Evolutionary conservation across 2,113 vertebrate genomes (phyloP).

Genomic region (Pimephales promelas): DNA sequence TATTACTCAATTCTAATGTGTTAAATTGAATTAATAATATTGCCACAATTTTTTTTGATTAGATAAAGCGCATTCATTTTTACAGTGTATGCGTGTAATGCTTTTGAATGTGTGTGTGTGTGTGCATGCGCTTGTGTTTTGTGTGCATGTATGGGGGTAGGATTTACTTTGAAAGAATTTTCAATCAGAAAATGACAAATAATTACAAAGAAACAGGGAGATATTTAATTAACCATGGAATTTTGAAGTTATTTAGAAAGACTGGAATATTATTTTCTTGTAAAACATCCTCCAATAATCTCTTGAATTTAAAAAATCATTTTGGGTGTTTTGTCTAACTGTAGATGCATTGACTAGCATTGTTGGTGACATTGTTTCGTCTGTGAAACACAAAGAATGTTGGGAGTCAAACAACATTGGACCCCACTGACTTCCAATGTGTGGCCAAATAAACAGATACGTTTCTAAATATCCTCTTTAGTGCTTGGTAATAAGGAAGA

Average conservation of each 20-base stretch:
- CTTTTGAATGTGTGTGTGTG: constrained; percentile 17
- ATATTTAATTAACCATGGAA: too few relatives aligned
- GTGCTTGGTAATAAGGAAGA: too few relatives aligned
- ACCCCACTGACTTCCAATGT: not conserved
- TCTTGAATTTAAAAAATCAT: not conserved
- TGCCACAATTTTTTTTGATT: too few relatives aligned
- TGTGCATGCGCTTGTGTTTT: constrained; percentile 42
- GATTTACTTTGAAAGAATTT: not conserved
- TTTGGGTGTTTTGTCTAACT: not conserved
- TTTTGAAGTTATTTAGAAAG: too few relatives aligned
- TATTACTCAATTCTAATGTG: too few relatives aligned
- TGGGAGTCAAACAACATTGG: not conserved
- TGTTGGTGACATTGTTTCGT: too few relatives aligned
- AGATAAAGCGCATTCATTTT: too few relatives aligned
- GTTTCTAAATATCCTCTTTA: too few relatives aligned
- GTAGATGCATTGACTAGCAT: not conserved
- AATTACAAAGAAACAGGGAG: too few relatives aligned
- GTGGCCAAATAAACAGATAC: too few relatives aligned
- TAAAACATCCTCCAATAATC: too few relatives aligned
- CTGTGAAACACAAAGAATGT: not conserved
- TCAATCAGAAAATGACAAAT: not conserved
- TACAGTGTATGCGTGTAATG: constrained; percentile 29
- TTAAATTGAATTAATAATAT: too few relatives aligned
- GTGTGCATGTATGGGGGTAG: not conserved
- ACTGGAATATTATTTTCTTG: not conserved